Evolutionary conservation across 2,113 vertebrate species (phyloP).

Genomic region (Hassar affinis): DNA sequence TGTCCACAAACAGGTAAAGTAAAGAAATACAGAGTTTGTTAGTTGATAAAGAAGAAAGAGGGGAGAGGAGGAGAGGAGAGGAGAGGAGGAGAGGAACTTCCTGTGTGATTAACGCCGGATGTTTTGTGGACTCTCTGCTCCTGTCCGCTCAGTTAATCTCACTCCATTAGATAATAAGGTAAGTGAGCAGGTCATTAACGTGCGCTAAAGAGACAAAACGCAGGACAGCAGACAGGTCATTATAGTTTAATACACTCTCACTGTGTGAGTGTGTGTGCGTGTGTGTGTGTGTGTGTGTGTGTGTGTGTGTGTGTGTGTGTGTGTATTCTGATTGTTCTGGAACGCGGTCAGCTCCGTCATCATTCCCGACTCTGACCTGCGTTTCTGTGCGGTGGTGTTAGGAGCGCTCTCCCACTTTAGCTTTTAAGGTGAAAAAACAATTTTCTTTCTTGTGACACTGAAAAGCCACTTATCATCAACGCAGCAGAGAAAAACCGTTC

Average conservation of each 20-base stretch:
- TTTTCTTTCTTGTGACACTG: too few species aligned
- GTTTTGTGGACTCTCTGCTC: constrained; percentile 56
- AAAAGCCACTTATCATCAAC: too few species aligned
- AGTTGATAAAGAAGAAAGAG: neutral
- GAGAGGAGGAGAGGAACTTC: constrained; percentile 34
- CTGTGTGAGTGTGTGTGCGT: neutral
- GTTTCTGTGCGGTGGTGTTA: neutral
- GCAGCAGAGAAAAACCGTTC: too few species aligned
- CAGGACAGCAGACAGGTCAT: constrained; percentile 55
- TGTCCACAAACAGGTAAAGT: too few species aligned
- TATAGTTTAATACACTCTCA: constrained; percentile 59
- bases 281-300: constrained; percentile 23
- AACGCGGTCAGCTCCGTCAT: neutral
- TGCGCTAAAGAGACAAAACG: constrained; percentile 52
- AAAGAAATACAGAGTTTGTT: neutral
- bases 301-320: neutral
- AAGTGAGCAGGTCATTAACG: constrained; percentile 56
- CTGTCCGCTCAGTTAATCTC: constrained; percentile 64
- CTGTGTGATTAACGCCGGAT: constrained; percentile 65
- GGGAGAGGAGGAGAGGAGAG: neutral
- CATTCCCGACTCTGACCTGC: too few species aligned
- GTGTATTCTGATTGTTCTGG: too few species aligned
- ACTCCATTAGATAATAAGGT: constrained; percentile 63
- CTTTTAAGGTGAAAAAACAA: too few species aligned
- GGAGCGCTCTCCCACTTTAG: too few species aligned